Evolutionary conservation across 1,140 invertebrate genomes (phyloP).

Genomic region (Atta texana): DNA sequence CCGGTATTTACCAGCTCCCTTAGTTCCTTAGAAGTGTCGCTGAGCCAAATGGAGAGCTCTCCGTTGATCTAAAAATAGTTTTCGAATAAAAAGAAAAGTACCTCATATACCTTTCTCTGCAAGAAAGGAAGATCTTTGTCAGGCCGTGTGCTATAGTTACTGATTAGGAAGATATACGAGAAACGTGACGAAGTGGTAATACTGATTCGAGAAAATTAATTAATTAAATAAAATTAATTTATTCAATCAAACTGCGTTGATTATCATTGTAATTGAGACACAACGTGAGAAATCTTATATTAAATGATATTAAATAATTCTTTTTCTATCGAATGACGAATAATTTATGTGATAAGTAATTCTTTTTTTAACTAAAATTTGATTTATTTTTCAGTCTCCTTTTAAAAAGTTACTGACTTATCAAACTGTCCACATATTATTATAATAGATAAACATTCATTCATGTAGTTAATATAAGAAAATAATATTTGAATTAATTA

Average conservation of each 20-base stretch:
- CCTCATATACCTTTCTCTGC: neutral
- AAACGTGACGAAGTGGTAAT: constrained; percentile 3
- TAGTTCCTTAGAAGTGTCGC: constrained; percentile 18
- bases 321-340: neutral
- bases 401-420: no score
- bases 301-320: neutral
- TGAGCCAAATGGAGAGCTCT: constrained; percentile 54
- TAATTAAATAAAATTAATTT: neutral
- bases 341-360: neutral
- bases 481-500: neutral
- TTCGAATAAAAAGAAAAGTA: neutral
- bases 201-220: neutral
- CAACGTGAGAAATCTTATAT: neutral
- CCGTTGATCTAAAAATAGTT: constrained; percentile 52
- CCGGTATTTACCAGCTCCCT: constrained; percentile 48
- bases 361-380: no score
- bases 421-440: neutral
- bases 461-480: neutral
- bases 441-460: neutral
- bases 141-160: neutral
- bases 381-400: no score
- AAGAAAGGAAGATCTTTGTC: constrained; percentile 13
- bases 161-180: neutral
- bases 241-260: neutral
- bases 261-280: neutral